Base-by-base conservation (phyloP, 2,113 vertebrate species). In the Fulmarus glacialis region DNA sequence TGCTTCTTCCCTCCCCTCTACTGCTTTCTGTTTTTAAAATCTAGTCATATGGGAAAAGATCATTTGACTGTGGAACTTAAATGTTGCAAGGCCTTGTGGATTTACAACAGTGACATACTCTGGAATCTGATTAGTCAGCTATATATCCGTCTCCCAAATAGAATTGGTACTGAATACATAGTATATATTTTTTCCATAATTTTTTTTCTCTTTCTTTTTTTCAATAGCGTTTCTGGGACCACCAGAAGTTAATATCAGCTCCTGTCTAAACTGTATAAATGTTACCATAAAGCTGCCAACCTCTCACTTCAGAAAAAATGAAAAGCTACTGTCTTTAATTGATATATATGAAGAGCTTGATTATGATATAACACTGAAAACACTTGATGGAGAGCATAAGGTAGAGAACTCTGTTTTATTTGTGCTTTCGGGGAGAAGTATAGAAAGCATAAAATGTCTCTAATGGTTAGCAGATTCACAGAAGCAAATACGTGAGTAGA, bases 241-340 rank as follows among this genome's bases (percentile, higher is more conserved):
- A 18, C 97, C 98, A 30, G 81, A 97, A 40, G 98, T 98, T 78
- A 94, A 68, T 66, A 5, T 98, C 64, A 48, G 71, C 45, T 91
- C 88, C 29, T 97, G 96, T 52, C 15, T 21, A 7, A 81, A 87
- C 72, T 97, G 94, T 59, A 86, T 98, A 53, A 94, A 95, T 1
- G 95, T 98, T 45, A 95, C 43, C 11, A 38, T 98, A 71, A 94
- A 93, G 55, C 80, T 98, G 77, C 98, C 98, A 40, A 2, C 56
- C 19, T n/a, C 87, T 67, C 43, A 96, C 56, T 19, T 87, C 4
- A 96, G 75, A 72, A 2, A 43, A 7, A 3, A 59, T 29, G 93
- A 12, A 14, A 93, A 92, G 48, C 58, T 63, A 11, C 36, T 11
- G 14, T 93, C 93, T 63, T 87, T 97, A 52, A 29, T 50, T 93